Percentiles rank a stretch among this genome's conserved stretches.
phyloP scores from a whole-genome alignment of 2,113 vertebrate species.

The Uria aalge region DNA sequence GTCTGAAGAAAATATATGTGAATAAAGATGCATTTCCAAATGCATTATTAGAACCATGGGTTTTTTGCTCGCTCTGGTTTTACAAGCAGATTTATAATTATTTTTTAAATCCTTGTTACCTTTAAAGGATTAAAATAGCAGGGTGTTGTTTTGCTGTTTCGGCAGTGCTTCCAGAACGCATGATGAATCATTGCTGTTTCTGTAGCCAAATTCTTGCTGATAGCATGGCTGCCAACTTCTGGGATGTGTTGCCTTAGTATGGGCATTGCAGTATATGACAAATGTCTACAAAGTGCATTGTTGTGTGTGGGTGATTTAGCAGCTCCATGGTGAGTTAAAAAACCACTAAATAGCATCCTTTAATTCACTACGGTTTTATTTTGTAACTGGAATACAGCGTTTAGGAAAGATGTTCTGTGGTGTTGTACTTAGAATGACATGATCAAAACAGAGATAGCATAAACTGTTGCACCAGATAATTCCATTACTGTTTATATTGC shows the following conservation, averaged over 20 bases:
- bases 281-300: conserved; percentile 28
- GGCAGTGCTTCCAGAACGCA: conserved; percentile 63
- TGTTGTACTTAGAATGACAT: neutral
- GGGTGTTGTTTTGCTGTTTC: conserved; percentile 63
- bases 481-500: neutral
- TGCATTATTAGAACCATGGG: neutral
- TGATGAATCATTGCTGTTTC: conserved; percentile 72
- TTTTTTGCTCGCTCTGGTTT: neutral
- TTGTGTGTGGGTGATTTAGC: neutral
- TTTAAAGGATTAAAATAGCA: conserved; percentile 67
- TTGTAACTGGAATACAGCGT: neutral
- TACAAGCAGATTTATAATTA: neutral
- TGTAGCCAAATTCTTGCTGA: conserved; percentile 76
- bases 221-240: conserved; percentile 68
- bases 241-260: conserved; percentile 74
- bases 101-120: neutral
- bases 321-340: neutral
- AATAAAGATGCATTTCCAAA: neutral
- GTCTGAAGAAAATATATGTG: neutral
- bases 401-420: neutral
- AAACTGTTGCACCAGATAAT: neutral
- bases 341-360: neutral
- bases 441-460: neutral
- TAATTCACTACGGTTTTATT: neutral
- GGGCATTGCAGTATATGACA: conserved; percentile 61